These are phyloP conservation scores for Rhinopomastus cyanomelas DNA, from an alignment of 2,113 vertebrate species.

Conservation along the genomic window DNA sequence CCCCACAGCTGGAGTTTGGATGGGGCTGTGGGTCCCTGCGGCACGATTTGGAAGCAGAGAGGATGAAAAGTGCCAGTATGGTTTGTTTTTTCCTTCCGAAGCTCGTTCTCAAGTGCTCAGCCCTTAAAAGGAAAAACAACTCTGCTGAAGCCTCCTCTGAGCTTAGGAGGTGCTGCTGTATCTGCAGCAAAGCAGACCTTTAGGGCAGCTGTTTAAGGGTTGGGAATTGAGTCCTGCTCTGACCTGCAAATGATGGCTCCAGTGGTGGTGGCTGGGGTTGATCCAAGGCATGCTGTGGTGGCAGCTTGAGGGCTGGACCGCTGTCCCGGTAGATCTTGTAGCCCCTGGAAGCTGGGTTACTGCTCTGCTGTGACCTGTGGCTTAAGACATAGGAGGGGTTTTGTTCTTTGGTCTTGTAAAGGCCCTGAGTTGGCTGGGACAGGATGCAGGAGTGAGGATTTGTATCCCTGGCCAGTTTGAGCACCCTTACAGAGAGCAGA, in stretches of 20 bases:
- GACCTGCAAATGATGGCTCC: neutral
- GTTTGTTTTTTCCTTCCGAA: neutral
- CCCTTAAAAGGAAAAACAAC: constrained; percentile 38
- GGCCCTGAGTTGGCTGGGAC: too few species aligned
- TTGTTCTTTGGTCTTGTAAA: neutral
- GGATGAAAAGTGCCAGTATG: neutral
- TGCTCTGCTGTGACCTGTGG: neutral
- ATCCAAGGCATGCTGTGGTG: neutral
- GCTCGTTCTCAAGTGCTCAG: neutral
- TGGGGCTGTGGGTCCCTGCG: neutral
- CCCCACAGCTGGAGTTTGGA: neutral
- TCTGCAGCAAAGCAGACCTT: constrained; percentile 5
- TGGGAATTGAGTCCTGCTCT: neutral
- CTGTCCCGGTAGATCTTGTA: neutral
- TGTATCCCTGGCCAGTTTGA: neutral
- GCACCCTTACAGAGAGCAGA: neutral
- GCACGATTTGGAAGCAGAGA: neutral
- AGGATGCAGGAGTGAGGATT: accelerated
- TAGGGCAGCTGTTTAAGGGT: neutral
- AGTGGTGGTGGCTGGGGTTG: neutral
- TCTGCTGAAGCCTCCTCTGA: neutral
- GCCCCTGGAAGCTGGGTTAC: neutral
- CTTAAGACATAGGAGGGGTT: neutral
- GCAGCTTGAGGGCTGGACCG: neutral
- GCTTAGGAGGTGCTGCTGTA: neutral